Conservation (phyloP, 2,113 vertebrate genomes). For the Xerus inauris region DNA sequence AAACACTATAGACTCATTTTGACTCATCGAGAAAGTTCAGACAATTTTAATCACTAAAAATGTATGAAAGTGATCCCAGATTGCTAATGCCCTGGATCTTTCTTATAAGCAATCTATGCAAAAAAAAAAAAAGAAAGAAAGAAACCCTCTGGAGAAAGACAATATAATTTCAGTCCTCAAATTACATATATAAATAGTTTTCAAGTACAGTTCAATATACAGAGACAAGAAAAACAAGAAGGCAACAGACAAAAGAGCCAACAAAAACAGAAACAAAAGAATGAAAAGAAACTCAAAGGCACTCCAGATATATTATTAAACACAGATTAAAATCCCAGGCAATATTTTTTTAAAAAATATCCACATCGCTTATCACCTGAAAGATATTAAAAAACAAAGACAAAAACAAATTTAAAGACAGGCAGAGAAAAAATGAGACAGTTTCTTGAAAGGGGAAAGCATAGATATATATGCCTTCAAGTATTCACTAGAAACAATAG, state of each 20-base stretch:
- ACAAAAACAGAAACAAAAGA: background rate
- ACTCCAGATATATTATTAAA: background rate
- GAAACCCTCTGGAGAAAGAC: background rate
- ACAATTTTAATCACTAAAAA: background rate
- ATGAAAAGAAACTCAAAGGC: background rate
- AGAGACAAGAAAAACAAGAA: conserved; percentile 12
- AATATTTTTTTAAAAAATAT: background rate
- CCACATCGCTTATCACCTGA: background rate
- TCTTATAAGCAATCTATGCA: conserved; percentile 24
- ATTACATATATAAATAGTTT: background rate
- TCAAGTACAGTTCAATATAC: conserved; percentile 5
- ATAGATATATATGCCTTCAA: background rate
- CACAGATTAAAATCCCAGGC: background rate
- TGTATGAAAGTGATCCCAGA: conserved; percentile 1
- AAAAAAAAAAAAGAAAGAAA: background rate
- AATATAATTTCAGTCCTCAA: background rate
- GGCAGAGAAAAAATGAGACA: background rate
- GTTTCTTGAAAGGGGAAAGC: background rate
- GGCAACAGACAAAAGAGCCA: background rate
- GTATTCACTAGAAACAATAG: background rate
- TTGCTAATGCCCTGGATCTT: background rate
- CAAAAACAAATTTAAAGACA: background rate
- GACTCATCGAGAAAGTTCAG: background rate
- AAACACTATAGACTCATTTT: background rate
- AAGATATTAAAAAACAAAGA: background rate